Conservation (phyloP, 2,888 invertebrate species). For the Trichacis sp. region DNA sequence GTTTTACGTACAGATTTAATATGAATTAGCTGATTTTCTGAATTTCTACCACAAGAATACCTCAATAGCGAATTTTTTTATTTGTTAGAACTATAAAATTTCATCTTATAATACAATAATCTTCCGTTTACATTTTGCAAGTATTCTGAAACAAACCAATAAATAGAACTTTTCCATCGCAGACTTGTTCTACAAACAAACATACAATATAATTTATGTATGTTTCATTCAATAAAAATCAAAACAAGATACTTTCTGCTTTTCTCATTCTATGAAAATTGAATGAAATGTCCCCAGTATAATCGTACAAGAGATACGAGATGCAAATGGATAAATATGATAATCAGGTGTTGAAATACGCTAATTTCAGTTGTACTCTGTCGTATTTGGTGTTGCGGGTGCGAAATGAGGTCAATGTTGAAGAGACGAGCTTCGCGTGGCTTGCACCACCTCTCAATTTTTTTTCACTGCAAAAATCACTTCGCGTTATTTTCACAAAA, state of each 20-base stretch:
- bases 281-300: constrained; percentile 65
- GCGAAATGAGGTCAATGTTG: constrained; percentile 28
- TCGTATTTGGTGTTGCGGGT: constrained; percentile 20
- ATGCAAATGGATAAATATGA: neutral
- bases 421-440: constrained; percentile 12
- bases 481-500: neutral
- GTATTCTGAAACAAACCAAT: too few species aligned
- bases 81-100: neutral
- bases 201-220: neutral
- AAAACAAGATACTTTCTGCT: too few species aligned
- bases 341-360: neutral
- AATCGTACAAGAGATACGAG: too few species aligned
- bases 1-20: too few species aligned
- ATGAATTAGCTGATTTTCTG: too few species aligned
- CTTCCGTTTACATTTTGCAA: neutral
- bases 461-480: constrained; percentile 21
- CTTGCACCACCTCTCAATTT: constrained; percentile 21
- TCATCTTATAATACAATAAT: neutral
- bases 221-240: neutral
- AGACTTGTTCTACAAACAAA: too few species aligned
- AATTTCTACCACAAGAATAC: too few species aligned
- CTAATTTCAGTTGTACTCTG: constrained; percentile 10
- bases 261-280: too few species aligned
- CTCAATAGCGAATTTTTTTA: too few species aligned
- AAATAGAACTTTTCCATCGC: too few species aligned